Evolutionary conservation across 2,888 invertebrate genomes (phyloP).

Genomic region (Standfussiana lucernea): DNA sequence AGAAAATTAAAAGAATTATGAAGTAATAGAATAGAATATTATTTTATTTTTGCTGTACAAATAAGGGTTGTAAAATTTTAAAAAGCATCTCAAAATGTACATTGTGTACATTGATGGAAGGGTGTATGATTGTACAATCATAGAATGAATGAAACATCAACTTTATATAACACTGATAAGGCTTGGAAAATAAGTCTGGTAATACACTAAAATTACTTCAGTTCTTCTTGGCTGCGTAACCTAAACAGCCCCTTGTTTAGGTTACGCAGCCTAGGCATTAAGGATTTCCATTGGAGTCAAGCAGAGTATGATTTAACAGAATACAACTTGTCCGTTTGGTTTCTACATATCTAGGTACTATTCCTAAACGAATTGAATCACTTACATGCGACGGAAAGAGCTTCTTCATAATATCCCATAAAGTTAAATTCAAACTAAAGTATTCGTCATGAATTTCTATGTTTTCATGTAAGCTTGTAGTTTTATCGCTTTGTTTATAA

Average conservation of each 20-base stretch:
- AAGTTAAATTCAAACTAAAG: constrained; percentile 59
- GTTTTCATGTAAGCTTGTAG: constrained; percentile 60
- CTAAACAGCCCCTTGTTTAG: no score
- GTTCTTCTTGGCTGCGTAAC: no score
- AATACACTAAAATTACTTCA: not conserved
- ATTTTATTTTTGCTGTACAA: not conserved
- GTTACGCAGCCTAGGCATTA: no score
- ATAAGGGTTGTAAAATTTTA: not conserved
- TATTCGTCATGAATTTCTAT: constrained; percentile 69
- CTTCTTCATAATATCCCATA: constrained; percentile 71
- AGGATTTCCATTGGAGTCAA: not conserved
- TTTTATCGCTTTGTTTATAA: constrained; percentile 68
- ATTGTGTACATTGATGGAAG: no score
- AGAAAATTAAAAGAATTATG: constrained; percentile 39
- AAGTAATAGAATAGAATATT: not conserved
- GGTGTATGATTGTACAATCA: not conserved
- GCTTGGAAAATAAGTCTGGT: not conserved
- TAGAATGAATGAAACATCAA: not conserved
- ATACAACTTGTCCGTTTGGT: not conserved
- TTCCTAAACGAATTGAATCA: constrained; percentile 26
- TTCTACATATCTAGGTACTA: not conserved
- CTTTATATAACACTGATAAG: not conserved
- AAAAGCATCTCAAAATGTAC: not conserved
- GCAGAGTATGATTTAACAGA: not conserved
- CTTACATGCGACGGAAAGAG: constrained; percentile 78